phyloP scores from a whole-genome alignment of 2,797 vertebrate species.

The Rallus crepitans region DNA sequence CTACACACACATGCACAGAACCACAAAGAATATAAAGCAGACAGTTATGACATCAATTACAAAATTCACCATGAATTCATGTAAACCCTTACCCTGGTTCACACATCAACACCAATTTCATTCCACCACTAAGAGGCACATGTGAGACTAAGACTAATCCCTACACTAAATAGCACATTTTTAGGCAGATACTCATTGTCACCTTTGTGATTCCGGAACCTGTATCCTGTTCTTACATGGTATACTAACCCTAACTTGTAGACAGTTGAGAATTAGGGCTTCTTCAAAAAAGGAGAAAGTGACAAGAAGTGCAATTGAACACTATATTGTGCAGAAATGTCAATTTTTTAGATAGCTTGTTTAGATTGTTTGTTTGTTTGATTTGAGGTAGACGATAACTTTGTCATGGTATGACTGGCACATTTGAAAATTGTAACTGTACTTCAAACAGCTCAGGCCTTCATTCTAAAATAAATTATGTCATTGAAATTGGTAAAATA shows the following conservation, averaged over 20 bases:
- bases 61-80: conserved; percentile 27
- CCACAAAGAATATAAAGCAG: conserved; percentile 23
- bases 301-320: neutral
- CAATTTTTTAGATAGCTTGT: neutral
- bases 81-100: conserved; percentile 4
- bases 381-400: neutral
- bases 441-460: neutral
- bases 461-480: neutral
- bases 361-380: neutral
- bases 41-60: conserved; percentile 37
- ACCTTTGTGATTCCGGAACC: neutral
- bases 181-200: neutral
- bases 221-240: neutral
- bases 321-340: neutral
- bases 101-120: conserved; percentile 50
- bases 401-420: neutral
- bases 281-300: neutral
- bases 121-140: neutral
- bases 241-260: neutral
- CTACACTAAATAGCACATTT: neutral
- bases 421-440: neutral
- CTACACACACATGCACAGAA: neutral
- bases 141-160: neutral
- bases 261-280: neutral
- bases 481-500: neutral